phyloP scores from a whole-genome alignment of 2,888 invertebrate genomes.

The Habrosyne pyritoides region DNA sequence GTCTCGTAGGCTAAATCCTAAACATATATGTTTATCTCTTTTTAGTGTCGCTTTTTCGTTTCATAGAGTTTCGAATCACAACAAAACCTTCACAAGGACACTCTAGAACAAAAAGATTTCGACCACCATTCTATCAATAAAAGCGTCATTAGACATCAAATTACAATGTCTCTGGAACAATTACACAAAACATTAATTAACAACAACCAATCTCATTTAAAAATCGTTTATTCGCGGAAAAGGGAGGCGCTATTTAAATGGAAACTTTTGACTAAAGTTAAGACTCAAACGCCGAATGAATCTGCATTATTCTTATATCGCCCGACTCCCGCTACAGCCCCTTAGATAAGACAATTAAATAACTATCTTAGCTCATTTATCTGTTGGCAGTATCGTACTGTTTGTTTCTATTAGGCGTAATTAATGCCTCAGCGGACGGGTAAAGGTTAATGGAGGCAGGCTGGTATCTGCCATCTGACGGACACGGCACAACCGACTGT shows the following conservation, averaged over 20 bases:
- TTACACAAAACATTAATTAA: constrained; percentile 73
- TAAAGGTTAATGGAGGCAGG: constrained; percentile 74
- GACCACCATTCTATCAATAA: background rate
- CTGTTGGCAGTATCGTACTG: constrained; percentile 69
- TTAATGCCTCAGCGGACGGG: constrained; percentile 66
- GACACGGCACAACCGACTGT: constrained; percentile 31
- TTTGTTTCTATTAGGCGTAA: constrained; percentile 80
- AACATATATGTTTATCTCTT: too few relatives aligned
- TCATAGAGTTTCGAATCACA: too few relatives aligned
- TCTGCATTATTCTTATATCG: constrained; percentile 64
- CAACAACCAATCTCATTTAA: constrained; percentile 65
- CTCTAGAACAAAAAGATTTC: background rate
- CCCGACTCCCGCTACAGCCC: constrained; percentile 38
- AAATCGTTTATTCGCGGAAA: constrained; percentile 72
- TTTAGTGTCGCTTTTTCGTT: too few relatives aligned
- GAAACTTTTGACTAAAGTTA: constrained; percentile 75
- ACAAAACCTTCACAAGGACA: too few relatives aligned
- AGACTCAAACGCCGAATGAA: constrained; percentile 72
- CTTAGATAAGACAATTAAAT: constrained; percentile 76
- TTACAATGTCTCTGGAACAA: constrained; percentile 60
- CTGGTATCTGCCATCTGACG: constrained; percentile 69
- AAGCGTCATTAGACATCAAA: constrained; percentile 37
- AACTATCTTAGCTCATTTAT: constrained; percentile 77
- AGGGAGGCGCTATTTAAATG: constrained; percentile 52
- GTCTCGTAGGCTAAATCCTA: too few relatives aligned